Evolutionary conservation across 2,888 invertebrate genomes (phyloP).

Genomic region (Stenolophus ochropezus): DNA sequence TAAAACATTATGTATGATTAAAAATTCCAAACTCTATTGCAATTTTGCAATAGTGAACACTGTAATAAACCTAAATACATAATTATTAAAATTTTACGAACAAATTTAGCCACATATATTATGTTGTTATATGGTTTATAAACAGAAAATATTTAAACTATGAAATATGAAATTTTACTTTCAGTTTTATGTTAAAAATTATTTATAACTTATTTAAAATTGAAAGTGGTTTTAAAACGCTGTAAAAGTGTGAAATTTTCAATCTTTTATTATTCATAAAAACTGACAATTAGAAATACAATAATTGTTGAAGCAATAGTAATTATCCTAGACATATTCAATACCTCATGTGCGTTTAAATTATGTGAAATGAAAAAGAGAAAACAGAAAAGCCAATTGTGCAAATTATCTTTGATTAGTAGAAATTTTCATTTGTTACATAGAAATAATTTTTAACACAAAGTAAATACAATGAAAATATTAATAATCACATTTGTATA

Average conservation of each 20-base stretch:
- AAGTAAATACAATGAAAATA: neutral
- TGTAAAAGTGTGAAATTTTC: conserved; percentile 1
- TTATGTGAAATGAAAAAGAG: conserved; percentile 17
- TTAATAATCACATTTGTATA: neutral
- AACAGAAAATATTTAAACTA: conserved; percentile 1
- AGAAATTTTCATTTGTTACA: neutral
- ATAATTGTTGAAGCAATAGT: conserved; percentile 18
- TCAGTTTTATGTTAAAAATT: conserved; percentile 16
- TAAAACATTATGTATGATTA: neutral
- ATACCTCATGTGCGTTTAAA: neutral
- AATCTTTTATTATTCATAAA: neutral
- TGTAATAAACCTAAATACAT: neutral
- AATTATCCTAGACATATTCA: neutral
- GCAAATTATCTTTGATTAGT: neutral
- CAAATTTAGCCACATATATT: neutral
- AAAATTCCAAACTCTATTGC: neutral
- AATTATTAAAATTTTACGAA: neutral
- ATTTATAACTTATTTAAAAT: neutral
- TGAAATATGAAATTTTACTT: conserved; percentile 1
- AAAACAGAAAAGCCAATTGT: conserved; percentile 14
- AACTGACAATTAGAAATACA: neutral
- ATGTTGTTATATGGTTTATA: conserved; percentile 1
- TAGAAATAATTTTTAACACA: neutral
- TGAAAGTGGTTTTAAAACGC: conserved; percentile 1
- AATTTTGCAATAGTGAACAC: neutral